phyloP scores from a whole-genome alignment of 2,113 vertebrate genomes.

The Phycodurus eques region DNA sequence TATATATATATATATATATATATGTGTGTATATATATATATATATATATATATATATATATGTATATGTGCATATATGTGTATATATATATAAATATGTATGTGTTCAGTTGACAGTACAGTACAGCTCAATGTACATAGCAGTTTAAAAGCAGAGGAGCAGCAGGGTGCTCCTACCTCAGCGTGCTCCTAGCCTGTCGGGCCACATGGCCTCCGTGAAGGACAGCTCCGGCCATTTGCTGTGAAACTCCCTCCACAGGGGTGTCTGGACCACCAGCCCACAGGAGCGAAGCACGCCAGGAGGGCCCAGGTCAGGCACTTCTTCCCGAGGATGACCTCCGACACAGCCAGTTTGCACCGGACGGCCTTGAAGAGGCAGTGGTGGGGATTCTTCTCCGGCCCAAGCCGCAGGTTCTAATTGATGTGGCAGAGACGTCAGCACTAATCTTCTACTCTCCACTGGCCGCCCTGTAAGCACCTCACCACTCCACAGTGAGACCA shows the following conservation, averaged over 20 bases:
- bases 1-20: too few relatives aligned
- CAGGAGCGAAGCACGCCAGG: constrained; percentile 70
- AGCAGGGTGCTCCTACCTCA: constrained; percentile 7
- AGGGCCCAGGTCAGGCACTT: constrained; percentile 34
- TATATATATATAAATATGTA: too few relatives aligned
- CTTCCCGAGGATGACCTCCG: constrained; percentile 62
- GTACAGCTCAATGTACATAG: neutral
- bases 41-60: too few relatives aligned
- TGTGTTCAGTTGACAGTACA: neutral
- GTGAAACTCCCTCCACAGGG: constrained; percentile 74
- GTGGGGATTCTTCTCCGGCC: constrained; percentile 60
- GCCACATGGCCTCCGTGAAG: constrained; percentile 62
- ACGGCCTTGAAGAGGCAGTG: constrained; percentile 66
- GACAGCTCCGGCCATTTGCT: constrained; percentile 65
- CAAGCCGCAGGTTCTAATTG: constrained; percentile 70
- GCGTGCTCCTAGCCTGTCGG: constrained; percentile 48
- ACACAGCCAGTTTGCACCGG: constrained; percentile 66
- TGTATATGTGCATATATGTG: too few relatives aligned
- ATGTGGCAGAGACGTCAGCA: constrained; percentile 77
- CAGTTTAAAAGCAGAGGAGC: constrained; percentile 16
- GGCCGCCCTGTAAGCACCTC: constrained; percentile 59
- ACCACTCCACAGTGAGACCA: constrained; percentile 57
- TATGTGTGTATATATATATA: too few relatives aligned
- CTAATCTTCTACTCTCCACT: constrained; percentile 73
- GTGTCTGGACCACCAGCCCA: constrained; percentile 65